phyloP scores from a whole-genome alignment of 2,888 invertebrate genomes.

The Allacma fusca region DNA sequence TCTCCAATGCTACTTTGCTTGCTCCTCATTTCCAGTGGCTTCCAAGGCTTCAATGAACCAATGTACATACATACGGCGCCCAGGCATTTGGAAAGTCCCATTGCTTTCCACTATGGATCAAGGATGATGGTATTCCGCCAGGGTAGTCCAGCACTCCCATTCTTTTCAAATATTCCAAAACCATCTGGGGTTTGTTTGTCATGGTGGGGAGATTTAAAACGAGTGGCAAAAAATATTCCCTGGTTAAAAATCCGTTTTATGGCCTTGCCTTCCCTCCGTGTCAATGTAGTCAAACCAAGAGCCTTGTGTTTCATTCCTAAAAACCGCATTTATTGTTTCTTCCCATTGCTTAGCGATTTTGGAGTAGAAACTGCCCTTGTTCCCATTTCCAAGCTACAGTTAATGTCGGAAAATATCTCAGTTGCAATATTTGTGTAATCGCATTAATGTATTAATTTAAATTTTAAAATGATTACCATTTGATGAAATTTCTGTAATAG shows the following conservation, averaged over 20 bases:
- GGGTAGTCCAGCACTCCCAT: conserved; percentile 70
- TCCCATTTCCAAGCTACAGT: conserved; percentile 56
- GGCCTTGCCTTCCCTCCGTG: conserved; percentile 71
- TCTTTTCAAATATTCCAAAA: conserved; percentile 75
- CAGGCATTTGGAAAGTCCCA: conserved; percentile 54
- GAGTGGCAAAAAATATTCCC: conserved; percentile 77
- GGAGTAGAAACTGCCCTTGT: conserved; percentile 67
- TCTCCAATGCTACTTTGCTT: not conserved
- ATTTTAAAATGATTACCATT: too few relatives aligned
- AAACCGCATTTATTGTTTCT: conserved; percentile 72
- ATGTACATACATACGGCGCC: conserved; percentile 40
- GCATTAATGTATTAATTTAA: too few relatives aligned
- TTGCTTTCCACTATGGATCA: conserved; percentile 71
- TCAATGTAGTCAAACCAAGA: conserved; percentile 82
- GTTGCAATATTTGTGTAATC: too few relatives aligned
- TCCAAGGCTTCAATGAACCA: conserved; percentile 43
- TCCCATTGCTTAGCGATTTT: conserved; percentile 69
- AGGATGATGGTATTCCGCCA: conserved; percentile 83
- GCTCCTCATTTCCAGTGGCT: conserved; percentile 6
- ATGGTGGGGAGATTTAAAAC: conserved; percentile 68
- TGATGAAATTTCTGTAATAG: conserved; percentile 71
- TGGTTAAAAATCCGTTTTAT: conserved; percentile 74
- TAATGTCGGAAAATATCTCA: too few relatives aligned
- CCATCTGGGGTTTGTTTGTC: conserved; percentile 55
- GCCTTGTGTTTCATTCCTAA: conserved; percentile 79